Conservation (phyloP, 2,888 invertebrate species). For the Phengaris alcon region DNA sequence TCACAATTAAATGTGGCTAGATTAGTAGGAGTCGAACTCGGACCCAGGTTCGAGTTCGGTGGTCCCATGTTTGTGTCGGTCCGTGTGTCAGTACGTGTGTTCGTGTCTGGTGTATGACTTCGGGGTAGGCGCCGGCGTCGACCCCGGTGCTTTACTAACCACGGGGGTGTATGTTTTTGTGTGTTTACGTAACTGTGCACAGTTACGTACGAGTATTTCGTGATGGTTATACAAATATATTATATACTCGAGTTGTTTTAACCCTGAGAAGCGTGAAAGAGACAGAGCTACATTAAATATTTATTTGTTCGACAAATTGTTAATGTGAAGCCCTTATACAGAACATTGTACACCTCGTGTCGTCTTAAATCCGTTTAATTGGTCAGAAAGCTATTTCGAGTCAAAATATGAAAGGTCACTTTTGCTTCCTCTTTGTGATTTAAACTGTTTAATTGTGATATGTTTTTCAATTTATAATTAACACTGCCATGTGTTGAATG, state of each 20-base stretch:
- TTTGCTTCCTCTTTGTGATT: slow-evolving; percentile 6
- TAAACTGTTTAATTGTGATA: slow-evolving; percentile 21
- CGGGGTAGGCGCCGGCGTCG: too few species aligned
- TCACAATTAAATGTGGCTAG: too few species aligned
- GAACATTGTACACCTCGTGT: background rate
- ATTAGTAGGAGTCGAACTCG: too few species aligned
- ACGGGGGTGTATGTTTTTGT: too few species aligned
- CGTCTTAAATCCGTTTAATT: slow-evolving; percentile 27
- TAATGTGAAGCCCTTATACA: slow-evolving; percentile 9
- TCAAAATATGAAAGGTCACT: slow-evolving; percentile 13
- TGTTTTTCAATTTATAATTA: slow-evolving; percentile 16
- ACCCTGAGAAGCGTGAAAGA: background rate
- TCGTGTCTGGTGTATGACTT: too few species aligned
- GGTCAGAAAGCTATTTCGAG: slow-evolving; percentile 23
- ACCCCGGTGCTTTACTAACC: too few species aligned
- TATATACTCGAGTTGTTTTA: background rate
- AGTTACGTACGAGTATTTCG: too few species aligned
- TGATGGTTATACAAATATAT: too few species aligned
- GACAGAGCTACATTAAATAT: background rate
- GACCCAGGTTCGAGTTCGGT: too few species aligned
- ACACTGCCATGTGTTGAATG: background rate
- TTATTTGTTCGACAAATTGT: background rate
- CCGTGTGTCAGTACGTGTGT: too few species aligned
- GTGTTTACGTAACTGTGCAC: too few species aligned
- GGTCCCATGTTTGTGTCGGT: too few species aligned